Base-by-base conservation (phyloP, 1,140 invertebrate species). In the Drosophila asahinai region DNA sequence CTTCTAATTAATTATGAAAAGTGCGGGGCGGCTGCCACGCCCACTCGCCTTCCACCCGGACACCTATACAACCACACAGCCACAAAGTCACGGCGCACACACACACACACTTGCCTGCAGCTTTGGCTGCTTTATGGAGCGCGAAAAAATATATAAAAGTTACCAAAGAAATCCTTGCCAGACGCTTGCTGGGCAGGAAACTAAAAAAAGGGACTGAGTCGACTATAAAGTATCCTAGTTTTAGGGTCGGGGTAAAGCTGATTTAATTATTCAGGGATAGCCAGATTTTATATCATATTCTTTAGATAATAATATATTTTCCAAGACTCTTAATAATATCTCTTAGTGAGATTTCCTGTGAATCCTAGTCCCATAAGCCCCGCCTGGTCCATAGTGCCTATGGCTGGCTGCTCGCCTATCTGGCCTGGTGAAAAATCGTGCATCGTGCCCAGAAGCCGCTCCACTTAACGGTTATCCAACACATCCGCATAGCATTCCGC, bases 1-100 rank as follows among this genome's bases (percentile, higher is more conserved):
- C 58, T 75, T 68, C 81, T 84, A 90, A 89, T 84, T 89, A 89
- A 89, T 89, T 89, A 90, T 89, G 84, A 89, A 83, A 84, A 83
- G 84, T 89, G 78, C 65, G 64, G 49, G 61, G 33, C 15, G 57
- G 47, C 70, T 17, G 59, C 67, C 38, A 64, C 66, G 19, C 72
- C 71, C 48, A 73, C 45, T 33, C 15, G 8, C 48, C 22, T 36
- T 48, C 22, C 11, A 49, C 27, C 42, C 36, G 33, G 15, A 58
- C 30, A 60, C 14, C n/a, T 47, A 59, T 38, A 57, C 15, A 40
- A 19, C 19, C 33, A 22, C 33, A 55, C 33, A 25, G 33, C 2
- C 4, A n/a, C 60, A 63, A 14, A 64, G 54, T 40, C 40, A 40
- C 14, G 17, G 17, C 17, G 48, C 57, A 49, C 25, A 40, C 36